A percentile compares a stretch with the other conserved stretches of the same genome.
phyloP scores from a whole-genome alignment of 2,888 invertebrate species.

The Acleris literana region DNA sequence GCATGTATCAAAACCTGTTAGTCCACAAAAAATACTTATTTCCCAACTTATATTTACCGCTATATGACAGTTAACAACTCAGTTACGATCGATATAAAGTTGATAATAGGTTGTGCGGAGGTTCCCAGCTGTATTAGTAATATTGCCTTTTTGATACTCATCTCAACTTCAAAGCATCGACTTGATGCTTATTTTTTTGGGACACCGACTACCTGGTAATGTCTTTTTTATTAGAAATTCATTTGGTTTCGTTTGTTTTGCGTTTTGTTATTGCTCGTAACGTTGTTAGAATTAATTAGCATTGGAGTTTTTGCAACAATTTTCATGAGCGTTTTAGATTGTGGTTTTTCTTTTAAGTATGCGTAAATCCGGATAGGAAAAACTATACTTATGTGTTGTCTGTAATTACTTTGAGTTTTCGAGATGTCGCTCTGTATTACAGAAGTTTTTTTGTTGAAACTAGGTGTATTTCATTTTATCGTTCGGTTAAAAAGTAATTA shows the following conservation, averaged over 20 bases:
- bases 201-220: slow-evolving; percentile 65
- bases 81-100: slow-evolving; percentile 43
- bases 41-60: slow-evolving; percentile 39
- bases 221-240: slow-evolving; percentile 66
- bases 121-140: slow-evolving; percentile 18
- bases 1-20: slow-evolving; percentile 64
- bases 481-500: no score
- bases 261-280: slow-evolving; percentile 37
- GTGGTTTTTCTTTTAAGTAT: no score
- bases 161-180: slow-evolving; percentile 51
- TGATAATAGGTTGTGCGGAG: slow-evolving; percentile 38
- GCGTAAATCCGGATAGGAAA: no score
- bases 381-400: no score
- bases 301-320: slow-evolving; percentile 7
- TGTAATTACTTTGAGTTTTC: no score
- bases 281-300: slow-evolving; percentile 13
- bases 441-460: no score
- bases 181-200: slow-evolving; percentile 45
- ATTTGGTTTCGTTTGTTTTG: slow-evolving; percentile 44
- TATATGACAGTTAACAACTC: slow-evolving; percentile 7
- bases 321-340: background rate
- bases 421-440: no score
- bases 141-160: slow-evolving; percentile 45
- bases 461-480: no score
- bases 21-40: slow-evolving; percentile 49